Evolutionary conservation across 2,888 invertebrate genomes (phyloP).

Genomic region (Drosophila quasianomalipes): DNA sequence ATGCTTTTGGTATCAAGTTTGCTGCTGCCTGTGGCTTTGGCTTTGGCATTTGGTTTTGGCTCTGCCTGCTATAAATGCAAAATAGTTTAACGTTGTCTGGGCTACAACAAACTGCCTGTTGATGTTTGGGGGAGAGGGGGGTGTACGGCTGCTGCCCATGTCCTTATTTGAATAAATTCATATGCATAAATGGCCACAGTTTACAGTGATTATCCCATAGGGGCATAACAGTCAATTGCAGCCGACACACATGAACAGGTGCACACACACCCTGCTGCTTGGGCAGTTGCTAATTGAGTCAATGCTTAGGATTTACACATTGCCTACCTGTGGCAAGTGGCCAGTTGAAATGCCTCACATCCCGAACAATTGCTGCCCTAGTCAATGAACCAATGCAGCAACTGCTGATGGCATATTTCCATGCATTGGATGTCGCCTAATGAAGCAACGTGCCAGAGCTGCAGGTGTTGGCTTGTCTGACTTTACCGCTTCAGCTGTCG

Average conservation of each 20-base stretch:
- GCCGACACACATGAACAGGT: slow-evolving; percentile 39
- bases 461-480: slow-evolving; percentile 35
- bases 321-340: background rate
- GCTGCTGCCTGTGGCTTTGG: slow-evolving; percentile 27
- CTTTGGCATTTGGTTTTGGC: slow-evolving; percentile 26
- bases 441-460: slow-evolving; percentile 46
- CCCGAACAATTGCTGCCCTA: background rate
- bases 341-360: slow-evolving; percentile 1
- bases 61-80: slow-evolving; percentile 71
- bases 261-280: slow-evolving; percentile 18
- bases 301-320: slow-evolving; percentile 32
- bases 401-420: slow-evolving; percentile 18
- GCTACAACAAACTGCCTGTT: slow-evolving; percentile 69
- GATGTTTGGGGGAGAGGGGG: background rate
- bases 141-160: slow-evolving; percentile 15
- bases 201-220: slow-evolving; percentile 55
- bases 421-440: slow-evolving; percentile 50
- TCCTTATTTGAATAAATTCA: slow-evolving; percentile 77
- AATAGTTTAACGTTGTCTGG: slow-evolving; percentile 70
- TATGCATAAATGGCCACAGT: slow-evolving; percentile 74
- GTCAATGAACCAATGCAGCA: slow-evolving; percentile 18
- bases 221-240: slow-evolving; percentile 45
- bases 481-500: slow-evolving; percentile 15
- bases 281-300: slow-evolving; percentile 59
- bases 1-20: slow-evolving; percentile 31